These are phyloP conservation scores for Anas platyrhynchos DNA, from an alignment of 2,113 vertebrate species.

Conservation along the genomic window DNA sequence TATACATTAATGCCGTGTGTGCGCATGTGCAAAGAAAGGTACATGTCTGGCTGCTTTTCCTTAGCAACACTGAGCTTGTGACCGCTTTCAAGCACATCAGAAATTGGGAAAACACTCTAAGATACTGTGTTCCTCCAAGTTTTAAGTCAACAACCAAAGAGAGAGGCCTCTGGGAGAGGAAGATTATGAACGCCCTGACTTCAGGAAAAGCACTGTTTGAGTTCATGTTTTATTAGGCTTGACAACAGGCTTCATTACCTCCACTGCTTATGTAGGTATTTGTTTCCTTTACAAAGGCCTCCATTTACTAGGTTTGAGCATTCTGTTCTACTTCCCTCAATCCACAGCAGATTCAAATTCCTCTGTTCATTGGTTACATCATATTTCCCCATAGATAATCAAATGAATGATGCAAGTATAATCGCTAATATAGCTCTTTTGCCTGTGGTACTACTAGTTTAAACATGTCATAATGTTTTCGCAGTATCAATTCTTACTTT, in stretches of 20 bases:
- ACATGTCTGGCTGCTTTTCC: neutral
- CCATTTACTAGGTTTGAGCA: neutral
- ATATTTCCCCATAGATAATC: neutral
- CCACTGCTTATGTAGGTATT: neutral
- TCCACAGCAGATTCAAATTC: neutral
- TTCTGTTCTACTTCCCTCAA: neutral
- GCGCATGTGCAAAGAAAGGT: neutral
- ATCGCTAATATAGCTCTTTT: neutral
- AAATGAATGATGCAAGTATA: neutral
- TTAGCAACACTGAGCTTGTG: neutral
- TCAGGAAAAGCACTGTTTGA: neutral
- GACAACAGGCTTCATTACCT: neutral
- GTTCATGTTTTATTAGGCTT: neutral
- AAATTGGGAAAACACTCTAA: neutral
- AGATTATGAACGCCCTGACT: neutral
- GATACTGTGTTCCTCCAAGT: neutral
- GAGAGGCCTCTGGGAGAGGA: neutral
- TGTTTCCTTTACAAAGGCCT: neutral
- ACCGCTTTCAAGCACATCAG: neutral
- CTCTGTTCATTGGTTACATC: neutral
- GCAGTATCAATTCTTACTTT: constrained; percentile 82
- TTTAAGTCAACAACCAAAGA: neutral
- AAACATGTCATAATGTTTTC: neutral
- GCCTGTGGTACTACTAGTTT: neutral
- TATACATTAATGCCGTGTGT: neutral